Conservation (phyloP, 2,888 invertebrate genomes). For the Celastrina argiolus region DNA sequence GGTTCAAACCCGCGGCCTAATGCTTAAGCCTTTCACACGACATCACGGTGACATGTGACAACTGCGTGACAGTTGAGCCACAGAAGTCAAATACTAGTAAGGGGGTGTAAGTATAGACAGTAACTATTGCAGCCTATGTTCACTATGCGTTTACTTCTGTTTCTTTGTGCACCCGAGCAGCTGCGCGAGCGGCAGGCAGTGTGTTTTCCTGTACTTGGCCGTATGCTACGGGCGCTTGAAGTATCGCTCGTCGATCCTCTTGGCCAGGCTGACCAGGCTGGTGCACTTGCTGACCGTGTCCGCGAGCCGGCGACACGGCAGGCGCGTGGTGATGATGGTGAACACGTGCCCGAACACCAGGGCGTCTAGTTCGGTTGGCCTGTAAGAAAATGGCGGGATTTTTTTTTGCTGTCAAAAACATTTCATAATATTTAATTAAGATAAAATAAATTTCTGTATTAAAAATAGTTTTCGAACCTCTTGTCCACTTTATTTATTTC, state of each 20-base stretch:
- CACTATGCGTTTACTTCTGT: not conserved
- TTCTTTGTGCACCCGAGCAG: constrained; percentile 12
- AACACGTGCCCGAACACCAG: constrained; percentile 98
- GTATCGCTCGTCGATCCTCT: constrained; percentile 89
- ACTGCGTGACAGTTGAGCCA: too few species aligned
- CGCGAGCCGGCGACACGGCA: constrained; percentile 90
- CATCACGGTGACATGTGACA: too few species aligned
- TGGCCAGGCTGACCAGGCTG: constrained; percentile 88
- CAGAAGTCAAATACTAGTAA: too few species aligned
- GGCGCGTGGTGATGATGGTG: constrained; percentile 92
- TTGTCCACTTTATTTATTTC: too few species aligned
- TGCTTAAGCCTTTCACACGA: too few species aligned
- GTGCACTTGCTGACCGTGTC: constrained; percentile 87
- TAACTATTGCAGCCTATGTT: not conserved
- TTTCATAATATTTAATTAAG: too few species aligned
- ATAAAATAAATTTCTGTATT: too few species aligned
- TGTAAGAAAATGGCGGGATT: constrained; percentile 55
- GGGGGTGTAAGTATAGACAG: too few species aligned
- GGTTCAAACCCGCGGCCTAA: too few species aligned
- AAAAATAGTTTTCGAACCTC: too few species aligned
- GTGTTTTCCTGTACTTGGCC: not conserved
- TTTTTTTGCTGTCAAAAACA: not conserved
- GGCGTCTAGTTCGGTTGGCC: constrained; percentile 97
- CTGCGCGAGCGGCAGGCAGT: constrained; percentile 11
- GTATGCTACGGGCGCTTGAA: constrained; percentile 77